Conservation (phyloP, 2,888 invertebrate genomes). For the Beris morrisii region DNA sequence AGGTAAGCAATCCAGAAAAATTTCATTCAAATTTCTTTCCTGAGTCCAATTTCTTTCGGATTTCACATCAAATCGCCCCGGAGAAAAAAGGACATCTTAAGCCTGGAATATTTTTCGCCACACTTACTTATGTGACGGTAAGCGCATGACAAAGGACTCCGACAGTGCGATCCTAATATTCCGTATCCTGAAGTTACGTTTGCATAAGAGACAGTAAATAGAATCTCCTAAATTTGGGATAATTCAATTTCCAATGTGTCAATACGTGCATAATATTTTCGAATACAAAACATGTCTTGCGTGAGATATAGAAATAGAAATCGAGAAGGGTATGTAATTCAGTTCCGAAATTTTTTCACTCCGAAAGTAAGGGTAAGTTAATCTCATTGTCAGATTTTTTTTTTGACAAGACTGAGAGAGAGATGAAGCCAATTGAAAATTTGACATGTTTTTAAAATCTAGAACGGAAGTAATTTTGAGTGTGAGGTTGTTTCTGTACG, state of each 20-base stretch:
- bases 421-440: conserved; percentile 28
- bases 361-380: conserved; percentile 19
- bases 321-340: too few species aligned
- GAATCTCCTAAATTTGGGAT: conserved; percentile 34
- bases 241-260: conserved; percentile 35
- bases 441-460: conserved; percentile 26
- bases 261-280: conserved; percentile 26
- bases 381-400: conserved; percentile 23
- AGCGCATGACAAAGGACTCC: conserved; percentile 17
- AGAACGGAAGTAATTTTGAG: conserved; percentile 30
- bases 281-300: conserved; percentile 4
- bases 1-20: too few species aligned
- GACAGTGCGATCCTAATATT: conserved; percentile 10
- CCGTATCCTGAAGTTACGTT: conserved; percentile 24
- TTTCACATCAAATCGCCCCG: not conserved
- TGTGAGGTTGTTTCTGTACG: not conserved
- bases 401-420: conserved; percentile 18
- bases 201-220: conserved; percentile 31
- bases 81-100: conserved; percentile 18
- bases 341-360: not conserved
- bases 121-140: conserved; percentile 14
- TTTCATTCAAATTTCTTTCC: not conserved
- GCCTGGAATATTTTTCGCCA: conserved; percentile 13
- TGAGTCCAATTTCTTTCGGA: conserved; percentile 18
- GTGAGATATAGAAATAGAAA: not conserved